Percentiles rank a stretch among this genome's conserved stretches.
phyloP scores from a whole-genome alignment of 2,797 vertebrate species.

The Propithecus deckenii region DNA sequence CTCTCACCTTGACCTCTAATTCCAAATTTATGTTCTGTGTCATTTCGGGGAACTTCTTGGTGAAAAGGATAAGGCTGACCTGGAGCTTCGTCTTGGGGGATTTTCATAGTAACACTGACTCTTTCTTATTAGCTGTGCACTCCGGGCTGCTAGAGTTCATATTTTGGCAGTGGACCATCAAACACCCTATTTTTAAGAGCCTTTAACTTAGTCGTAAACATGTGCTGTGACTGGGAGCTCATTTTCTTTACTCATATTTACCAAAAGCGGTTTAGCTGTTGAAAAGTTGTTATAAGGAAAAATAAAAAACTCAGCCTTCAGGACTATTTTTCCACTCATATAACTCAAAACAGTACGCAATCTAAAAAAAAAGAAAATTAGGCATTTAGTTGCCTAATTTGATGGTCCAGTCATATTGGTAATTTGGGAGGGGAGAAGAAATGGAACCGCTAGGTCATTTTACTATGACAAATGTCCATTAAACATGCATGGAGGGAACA shows the following conservation, averaged over 20 bases:
- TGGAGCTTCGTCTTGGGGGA: constrained; percentile 67
- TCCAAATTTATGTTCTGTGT: constrained; percentile 61
- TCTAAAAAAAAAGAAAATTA: constrained; percentile 4
- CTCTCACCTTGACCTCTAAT: constrained; percentile 53
- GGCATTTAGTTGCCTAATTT: constrained; percentile 54
- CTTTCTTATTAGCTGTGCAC: constrained; percentile 79
- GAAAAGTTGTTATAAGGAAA: constrained; percentile 66
- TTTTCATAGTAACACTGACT: constrained; percentile 75
- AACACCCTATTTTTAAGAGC: constrained; percentile 83
- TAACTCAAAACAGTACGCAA: constrained; percentile 41
- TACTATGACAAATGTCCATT: constrained; percentile 69
- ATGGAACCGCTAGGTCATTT: not conserved
- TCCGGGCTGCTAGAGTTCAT: constrained; percentile 76
- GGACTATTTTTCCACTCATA: constrained; percentile 30
- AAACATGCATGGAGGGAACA: constrained; percentile 40
- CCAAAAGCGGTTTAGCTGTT: constrained; percentile 62
- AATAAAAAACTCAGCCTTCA: constrained; percentile 37
- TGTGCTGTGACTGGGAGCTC: constrained; percentile 77
- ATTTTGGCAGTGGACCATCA: constrained; percentile 82
- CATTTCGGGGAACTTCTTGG: constrained; percentile 62
- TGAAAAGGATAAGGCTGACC: constrained; percentile 60
- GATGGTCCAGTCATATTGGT: constrained; percentile 72
- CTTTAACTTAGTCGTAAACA: constrained; percentile 81
- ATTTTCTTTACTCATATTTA: constrained; percentile 69
- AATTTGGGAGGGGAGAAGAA: constrained; percentile 63